These are phyloP conservation scores for Pristionchus entomophagus DNA, from an alignment of 2,888 invertebrate species.

Conservation along the genomic window DNA sequence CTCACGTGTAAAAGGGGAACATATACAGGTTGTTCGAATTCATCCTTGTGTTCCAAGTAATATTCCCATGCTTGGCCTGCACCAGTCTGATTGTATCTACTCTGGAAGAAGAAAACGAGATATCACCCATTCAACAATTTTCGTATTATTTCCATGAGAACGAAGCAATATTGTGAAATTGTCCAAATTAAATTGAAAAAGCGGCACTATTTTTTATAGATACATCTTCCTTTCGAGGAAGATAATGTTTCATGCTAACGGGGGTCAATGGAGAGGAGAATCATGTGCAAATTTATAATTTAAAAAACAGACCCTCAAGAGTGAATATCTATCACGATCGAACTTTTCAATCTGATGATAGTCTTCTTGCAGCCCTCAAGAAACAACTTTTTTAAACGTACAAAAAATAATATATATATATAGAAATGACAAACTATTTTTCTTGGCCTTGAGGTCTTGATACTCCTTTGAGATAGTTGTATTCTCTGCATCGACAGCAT, in stretches of 20 bases:
- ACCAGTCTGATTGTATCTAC: not conserved
- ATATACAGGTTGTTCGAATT: constrained; percentile 62
- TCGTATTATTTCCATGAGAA: too few relatives aligned
- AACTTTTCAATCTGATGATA: not conserved
- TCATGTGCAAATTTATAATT: not conserved
- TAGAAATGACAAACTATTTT: not conserved
- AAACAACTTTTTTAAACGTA: not conserved
- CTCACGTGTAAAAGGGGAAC: constrained; percentile 64
- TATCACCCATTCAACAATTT: too few relatives aligned
- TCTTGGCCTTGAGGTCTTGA: not conserved
- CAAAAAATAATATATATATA: not conserved
- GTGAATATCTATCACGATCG: not conserved
- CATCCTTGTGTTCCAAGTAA: constrained; percentile 54
- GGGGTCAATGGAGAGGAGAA: too few relatives aligned
- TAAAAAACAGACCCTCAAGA: not conserved
- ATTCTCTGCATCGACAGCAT: not conserved
- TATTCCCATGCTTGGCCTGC: constrained; percentile 15
- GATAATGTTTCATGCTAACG: too few relatives aligned
- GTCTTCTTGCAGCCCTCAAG: constrained; percentile 14
- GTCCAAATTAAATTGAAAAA: too few relatives aligned
- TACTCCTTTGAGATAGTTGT: not conserved
- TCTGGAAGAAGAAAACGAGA: too few relatives aligned
- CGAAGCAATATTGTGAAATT: too few relatives aligned
- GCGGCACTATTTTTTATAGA: too few relatives aligned
- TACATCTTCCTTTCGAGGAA: too few relatives aligned